Base-by-base conservation (phyloP, 2,113 vertebrate genomes). In the Microcebus jonahi region DNA sequence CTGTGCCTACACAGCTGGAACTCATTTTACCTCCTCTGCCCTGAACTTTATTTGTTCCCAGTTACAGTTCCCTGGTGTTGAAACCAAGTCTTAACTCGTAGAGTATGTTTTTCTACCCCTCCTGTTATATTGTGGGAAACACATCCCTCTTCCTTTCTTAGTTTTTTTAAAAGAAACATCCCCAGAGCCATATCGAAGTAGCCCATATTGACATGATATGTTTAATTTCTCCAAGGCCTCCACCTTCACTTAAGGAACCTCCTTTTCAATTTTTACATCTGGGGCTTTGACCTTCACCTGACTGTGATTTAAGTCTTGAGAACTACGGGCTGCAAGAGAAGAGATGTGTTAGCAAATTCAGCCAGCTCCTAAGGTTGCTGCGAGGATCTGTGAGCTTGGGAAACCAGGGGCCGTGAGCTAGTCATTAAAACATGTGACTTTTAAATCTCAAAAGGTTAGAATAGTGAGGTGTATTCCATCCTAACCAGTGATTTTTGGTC, bases 31-130 rank as follows among this genome's bases (percentile, higher is more conserved):
- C 73, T 95, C 55, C 76, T 31, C 86, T 67, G n/a, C 89, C 83
- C 89, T 68, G 65, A 96, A 97, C 91, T 96, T 77, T 86, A 90
- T 96, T 94, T 88, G 84, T 76, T 84, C 93, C 90, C 86, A 71
- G 55, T 95, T 94, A 70, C 55, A 93, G 68, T 90, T 94, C 87
- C 88, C 83, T 67, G 76, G 45, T 95, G 88, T 96, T 81, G 94
- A 95, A 95, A 96, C 50, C 57, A 81, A 93, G 89, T 90, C 93
- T 97, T 93, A 87, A 42, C 70, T 95, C 15, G 55, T 65, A 11
- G 50, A 80, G 42, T 86, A 5, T 8, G 4, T 75, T 83, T 77
- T 94, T 93, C 73, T 55, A 50, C 53, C 70, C 81, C 71, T 55
- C 71, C 81, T 50, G 20, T 82, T 94, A 77, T 89, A 25, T 25